Evolutionary conservation across 1,140 invertebrate genomes (phyloP).

Genomic region (Macrostomum lignano): DNA sequence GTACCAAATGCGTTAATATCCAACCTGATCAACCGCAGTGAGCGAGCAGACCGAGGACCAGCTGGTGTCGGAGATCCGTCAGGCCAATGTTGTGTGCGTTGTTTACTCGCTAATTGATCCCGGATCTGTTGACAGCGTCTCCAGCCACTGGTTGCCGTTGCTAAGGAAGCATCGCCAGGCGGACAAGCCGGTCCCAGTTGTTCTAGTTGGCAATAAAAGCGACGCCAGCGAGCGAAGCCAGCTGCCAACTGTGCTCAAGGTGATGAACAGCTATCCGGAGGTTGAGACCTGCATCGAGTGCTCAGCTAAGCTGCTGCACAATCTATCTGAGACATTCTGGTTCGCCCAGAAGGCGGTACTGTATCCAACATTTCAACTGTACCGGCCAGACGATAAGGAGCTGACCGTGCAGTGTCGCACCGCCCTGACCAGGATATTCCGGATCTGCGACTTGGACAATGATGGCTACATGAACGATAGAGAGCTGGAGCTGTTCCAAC

Average conservation of each 20-base stretch:
- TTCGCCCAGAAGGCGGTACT: conserved; percentile 97
- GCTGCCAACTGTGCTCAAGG: conserved; percentile 63
- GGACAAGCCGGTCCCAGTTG: conserved; percentile 45
- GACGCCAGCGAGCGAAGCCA: conserved; percentile 75
- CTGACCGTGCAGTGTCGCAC: conserved; percentile 58
- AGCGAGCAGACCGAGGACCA: conserved; percentile 59
- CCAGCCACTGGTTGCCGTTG: conserved; percentile 66
- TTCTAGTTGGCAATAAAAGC: conserved; percentile 88
- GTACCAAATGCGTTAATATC: too few relatives aligned
- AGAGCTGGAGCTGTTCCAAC: conserved; percentile 84
- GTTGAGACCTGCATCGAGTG: conserved; percentile 97
- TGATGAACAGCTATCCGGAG: conserved; percentile 88
- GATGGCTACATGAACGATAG: conserved; percentile 76
- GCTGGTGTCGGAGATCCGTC: conserved; percentile 51
- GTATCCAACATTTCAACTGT: conserved; percentile 80
- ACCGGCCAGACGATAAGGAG: conserved; percentile 73
- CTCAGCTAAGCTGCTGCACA: conserved; percentile 81
- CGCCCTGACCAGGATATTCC: conserved; percentile 74
- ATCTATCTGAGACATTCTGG: conserved; percentile 97
- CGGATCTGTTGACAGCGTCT: conserved; percentile 54
- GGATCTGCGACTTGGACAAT: conserved; percentile 87
- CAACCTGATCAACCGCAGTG: too few relatives aligned
- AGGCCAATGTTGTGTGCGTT: conserved; percentile 78
- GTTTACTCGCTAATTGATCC: conserved; percentile 85
- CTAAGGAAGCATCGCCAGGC: conserved; percentile 38